Percentiles rank a stretch among this genome's conserved stretches.
These are phyloP conservation scores for Gnatocerus cornutus DNA, from an alignment of 2,888 invertebrate genomes.

Conservation along the genomic window DNA sequence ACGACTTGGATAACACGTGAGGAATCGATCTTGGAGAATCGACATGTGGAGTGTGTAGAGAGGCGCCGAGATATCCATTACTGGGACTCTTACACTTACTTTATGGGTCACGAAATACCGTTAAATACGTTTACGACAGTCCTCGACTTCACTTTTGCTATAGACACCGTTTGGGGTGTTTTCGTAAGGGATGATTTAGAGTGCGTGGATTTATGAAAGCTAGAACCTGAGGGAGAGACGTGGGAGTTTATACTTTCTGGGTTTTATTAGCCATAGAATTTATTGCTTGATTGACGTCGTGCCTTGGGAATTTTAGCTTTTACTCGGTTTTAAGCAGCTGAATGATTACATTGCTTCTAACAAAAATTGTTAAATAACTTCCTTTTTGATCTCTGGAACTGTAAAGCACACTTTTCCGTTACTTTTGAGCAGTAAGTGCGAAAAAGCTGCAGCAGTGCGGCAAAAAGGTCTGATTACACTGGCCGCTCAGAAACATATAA, in stretches of 20 bases:
- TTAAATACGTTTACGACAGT: conserved; percentile 58
- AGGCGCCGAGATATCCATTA: conserved; percentile 55
- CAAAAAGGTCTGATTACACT: too few relatives aligned
- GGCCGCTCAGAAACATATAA: too few relatives aligned
- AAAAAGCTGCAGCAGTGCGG: too few relatives aligned
- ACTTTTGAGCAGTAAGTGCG: too few relatives aligned
- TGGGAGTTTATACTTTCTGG: neutral
- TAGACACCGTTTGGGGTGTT: conserved; percentile 31
- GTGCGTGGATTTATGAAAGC: conserved; percentile 14
- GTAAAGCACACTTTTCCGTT: too few relatives aligned
- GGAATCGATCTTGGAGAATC: conserved; percentile 43
- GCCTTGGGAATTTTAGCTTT: neutral
- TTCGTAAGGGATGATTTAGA: conserved; percentile 29
- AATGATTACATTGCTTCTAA: too few relatives aligned
- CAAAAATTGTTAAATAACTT: too few relatives aligned
- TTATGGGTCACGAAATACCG: conserved; percentile 59
- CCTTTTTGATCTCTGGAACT: too few relatives aligned
- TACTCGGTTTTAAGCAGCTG: too few relatives aligned
- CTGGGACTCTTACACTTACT: conserved; percentile 57
- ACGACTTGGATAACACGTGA: neutral
- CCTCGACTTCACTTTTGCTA: conserved; percentile 40
- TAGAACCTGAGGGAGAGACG: neutral
- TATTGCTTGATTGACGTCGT: neutral
- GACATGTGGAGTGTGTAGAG: conserved; percentile 34
- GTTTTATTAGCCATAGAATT: neutral